A percentile compares a stretch with the other conserved stretches of the same genome.
phyloP scores from a whole-genome alignment of 2,113 vertebrate genomes.

The Patagioenas fasciata region DNA sequence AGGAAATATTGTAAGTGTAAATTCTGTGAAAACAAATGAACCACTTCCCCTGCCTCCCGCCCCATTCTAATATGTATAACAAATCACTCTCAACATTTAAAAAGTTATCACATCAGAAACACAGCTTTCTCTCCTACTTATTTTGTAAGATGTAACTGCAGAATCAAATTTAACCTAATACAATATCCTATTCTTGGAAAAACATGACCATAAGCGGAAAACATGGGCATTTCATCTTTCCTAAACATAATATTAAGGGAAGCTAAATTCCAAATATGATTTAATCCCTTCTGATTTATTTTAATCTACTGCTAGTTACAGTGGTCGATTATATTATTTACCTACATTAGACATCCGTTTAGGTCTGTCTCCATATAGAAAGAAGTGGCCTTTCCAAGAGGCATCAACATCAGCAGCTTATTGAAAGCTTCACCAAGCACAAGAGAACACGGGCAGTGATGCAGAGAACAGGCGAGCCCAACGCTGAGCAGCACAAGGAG shows the following conservation, averaged over 20 bases:
- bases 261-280: not conserved
- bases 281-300: not conserved
- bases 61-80: not conserved
- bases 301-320: too few species aligned
- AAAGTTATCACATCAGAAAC: not conserved
- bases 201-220: not conserved
- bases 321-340: fast-evolving
- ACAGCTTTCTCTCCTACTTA: not conserved
- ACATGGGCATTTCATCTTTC: not conserved
- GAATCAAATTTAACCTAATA: not conserved
- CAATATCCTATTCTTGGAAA: not conserved
- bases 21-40: not conserved
- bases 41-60: fast-evolving
- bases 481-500: fast-evolving
- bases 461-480: fast-evolving
- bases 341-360: fast-evolving
- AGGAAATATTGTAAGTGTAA: not conserved
- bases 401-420: not conserved
- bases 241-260: not conserved
- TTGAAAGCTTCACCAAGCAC: not conserved
- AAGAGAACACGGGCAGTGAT: not conserved
- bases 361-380: too few species aligned
- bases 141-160: not conserved
- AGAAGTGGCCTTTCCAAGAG: not conserved
- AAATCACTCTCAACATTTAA: not conserved